Evolutionary conservation across 1,140 invertebrate genomes (phyloP), one percentile per base, ranked within the genome.

Genomic region (Colletes gigas): DNA sequence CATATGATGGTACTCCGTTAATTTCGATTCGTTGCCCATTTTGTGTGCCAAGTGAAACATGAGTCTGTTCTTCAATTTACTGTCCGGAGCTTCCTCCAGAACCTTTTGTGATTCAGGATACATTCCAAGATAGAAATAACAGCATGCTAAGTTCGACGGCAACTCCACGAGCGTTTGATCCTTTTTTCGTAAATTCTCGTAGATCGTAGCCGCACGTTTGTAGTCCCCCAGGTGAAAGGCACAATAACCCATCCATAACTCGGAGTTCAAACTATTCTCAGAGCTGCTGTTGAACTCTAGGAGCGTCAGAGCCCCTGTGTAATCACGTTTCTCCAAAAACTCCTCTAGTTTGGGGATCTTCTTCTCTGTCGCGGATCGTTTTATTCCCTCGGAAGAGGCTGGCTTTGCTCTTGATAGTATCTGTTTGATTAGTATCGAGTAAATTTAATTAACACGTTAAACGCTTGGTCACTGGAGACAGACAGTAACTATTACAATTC

Each of bases 221-320:
- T 99, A 99, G 90, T 99, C 98, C 1, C 98, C 98, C 55, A 98
- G 93, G 93, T 99, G 98, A 93, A 99, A 99, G 74, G 96, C 96
- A 93, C 98, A 99, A 91, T 98, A 99, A 4, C 97, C 98, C 77
- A 97, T 96, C 98, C 98, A 99, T 78, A 97, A 92, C 83, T 97
- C 96, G 19, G 95, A 95, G 90, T 96, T 95, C 9, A 95, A 92
- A 68, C 93, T 94, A 17, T 90, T 94, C 87, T 95, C 96, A 59
- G 94, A 95, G 86, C 89, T 91, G 54, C 92, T 88, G 41, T 92
- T 92, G 57, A 98, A 98, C 95, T 99, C 98, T 15, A 99, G 93
- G 73, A 99, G 94, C 1, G 98, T 98, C 41, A 99, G 95, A 1
- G 98, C 98, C 14, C 98, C 99, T 9, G 96, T 97, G 89, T 99